phyloP scores from a whole-genome alignment of 2,888 invertebrate genomes.

The Archips crataeganus region DNA sequence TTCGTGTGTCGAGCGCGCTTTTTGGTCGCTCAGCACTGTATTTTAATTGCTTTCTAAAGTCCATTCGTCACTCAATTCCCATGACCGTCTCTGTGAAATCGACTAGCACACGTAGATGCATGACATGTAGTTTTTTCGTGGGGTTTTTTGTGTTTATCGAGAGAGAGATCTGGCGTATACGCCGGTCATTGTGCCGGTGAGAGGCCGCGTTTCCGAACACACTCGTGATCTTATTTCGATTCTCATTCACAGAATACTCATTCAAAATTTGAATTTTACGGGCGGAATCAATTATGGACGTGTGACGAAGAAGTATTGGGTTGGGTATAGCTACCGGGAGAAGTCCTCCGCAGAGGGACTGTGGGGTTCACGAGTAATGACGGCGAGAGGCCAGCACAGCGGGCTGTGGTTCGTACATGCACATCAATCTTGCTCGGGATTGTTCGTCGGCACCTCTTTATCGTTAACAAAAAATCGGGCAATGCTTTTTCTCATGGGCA shows the following conservation, averaged over 20 bases:
- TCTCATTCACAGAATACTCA: conserved; percentile 74
- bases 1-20: conserved; percentile 75
- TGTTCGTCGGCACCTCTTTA: conserved; percentile 84
- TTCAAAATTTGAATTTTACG: conserved; percentile 82
- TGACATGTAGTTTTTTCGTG: conserved; percentile 84
- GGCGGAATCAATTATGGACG: conserved; percentile 77
- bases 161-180: conserved; percentile 79
- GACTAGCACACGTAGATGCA: conserved; percentile 85
- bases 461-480: conserved; percentile 75
- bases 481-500: conserved; percentile 78
- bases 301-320: conserved; percentile 74
- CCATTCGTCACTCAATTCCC: conserved; percentile 82
- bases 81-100: conserved; percentile 83
- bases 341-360: not conserved
- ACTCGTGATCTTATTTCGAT: conserved; percentile 79
- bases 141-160: conserved; percentile 79
- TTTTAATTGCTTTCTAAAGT: conserved; percentile 84
- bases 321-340: conserved; percentile 63
- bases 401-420: conserved; percentile 74
- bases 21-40: conserved; percentile 69
- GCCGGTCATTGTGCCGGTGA: conserved; percentile 77
- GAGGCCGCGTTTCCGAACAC: conserved; percentile 66
- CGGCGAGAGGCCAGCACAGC: conserved; percentile 64
- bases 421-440: conserved; percentile 79
- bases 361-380: conserved; percentile 18